Evolutionary conservation across 2,113 vertebrate genomes (phyloP).

Genomic region (Hassar affinis): DNA sequence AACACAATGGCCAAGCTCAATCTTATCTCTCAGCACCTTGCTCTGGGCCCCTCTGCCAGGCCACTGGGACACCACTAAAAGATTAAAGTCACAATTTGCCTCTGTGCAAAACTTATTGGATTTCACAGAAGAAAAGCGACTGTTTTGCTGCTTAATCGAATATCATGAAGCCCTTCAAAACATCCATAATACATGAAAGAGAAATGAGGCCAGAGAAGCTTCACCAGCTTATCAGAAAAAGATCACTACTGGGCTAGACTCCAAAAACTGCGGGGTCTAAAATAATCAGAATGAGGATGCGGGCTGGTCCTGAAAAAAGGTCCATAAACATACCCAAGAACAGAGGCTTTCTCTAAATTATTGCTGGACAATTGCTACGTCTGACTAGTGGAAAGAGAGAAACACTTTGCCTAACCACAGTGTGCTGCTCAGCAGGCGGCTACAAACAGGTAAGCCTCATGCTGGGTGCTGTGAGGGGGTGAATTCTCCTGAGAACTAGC

Average conservation of each 20-base stretch:
- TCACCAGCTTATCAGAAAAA: constrained; percentile 21
- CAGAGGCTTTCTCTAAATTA: constrained; percentile 17
- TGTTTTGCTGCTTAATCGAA: constrained; percentile 55
- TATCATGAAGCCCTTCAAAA: constrained; percentile 34
- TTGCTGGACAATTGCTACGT: not conserved
- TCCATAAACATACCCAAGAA: not conserved
- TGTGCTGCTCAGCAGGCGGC: not conserved
- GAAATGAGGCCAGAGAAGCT: constrained; percentile 38
- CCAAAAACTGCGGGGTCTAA: constrained; percentile 36
- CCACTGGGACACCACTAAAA: constrained; percentile 55
- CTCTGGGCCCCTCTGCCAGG: constrained; percentile 55
- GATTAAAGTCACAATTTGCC: constrained; percentile 67
- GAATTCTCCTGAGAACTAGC: constrained; percentile 3
- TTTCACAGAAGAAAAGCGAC: constrained; percentile 57
- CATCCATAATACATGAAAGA: constrained; percentile 45
- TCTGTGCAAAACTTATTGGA: constrained; percentile 58
- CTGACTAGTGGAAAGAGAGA: constrained; percentile 15
- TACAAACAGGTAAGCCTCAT: constrained; percentile 18
- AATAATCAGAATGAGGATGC: constrained; percentile 31
- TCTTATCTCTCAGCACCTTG: constrained; percentile 70
- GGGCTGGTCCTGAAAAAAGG: constrained; percentile 35
- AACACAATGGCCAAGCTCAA: constrained; percentile 76
- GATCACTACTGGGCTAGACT: constrained; percentile 24
- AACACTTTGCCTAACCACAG: constrained; percentile 18
- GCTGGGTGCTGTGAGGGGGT: not conserved